Percentiles rank a stretch among this genome's conserved stretches.
Conservation (phyloP, 2,888 invertebrate species). For the Melitaea athalia region DNA sequence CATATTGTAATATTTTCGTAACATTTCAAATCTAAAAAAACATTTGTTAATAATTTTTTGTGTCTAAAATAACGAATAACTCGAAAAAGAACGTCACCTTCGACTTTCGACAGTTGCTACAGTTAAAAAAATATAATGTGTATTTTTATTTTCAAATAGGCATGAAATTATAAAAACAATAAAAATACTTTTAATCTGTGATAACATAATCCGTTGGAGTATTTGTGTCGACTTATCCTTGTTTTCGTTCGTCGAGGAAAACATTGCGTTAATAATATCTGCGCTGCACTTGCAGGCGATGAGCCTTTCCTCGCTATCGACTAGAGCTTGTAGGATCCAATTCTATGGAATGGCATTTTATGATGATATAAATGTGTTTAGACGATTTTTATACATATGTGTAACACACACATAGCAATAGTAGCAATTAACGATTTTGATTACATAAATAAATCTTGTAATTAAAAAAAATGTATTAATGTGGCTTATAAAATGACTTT, state of each 20-base stretch:
- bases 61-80: too few species aligned
- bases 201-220: not conserved
- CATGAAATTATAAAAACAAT: not conserved
- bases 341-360: not conserved
- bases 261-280: constrained; percentile 11
- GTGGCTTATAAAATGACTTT: too few species aligned
- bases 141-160: not conserved
- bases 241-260: constrained; percentile 23
- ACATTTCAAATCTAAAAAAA: too few species aligned
- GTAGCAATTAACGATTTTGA: too few species aligned
- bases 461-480: too few species aligned
- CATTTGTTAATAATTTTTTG: too few species aligned
- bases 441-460: too few species aligned
- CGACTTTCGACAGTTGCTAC: not conserved
- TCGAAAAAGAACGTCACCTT: not conserved
- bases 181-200: not conserved
- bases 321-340: not conserved
- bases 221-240: constrained; percentile 18
- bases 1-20: too few species aligned
- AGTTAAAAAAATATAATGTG: not conserved
- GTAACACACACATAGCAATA: not conserved
- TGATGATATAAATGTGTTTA: too few species aligned
- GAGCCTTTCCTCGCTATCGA: constrained; percentile 11
- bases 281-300: constrained; percentile 22
- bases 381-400: not conserved